Conservation (phyloP, 2,888 invertebrate species). For the Drosophila conformis region DNA sequence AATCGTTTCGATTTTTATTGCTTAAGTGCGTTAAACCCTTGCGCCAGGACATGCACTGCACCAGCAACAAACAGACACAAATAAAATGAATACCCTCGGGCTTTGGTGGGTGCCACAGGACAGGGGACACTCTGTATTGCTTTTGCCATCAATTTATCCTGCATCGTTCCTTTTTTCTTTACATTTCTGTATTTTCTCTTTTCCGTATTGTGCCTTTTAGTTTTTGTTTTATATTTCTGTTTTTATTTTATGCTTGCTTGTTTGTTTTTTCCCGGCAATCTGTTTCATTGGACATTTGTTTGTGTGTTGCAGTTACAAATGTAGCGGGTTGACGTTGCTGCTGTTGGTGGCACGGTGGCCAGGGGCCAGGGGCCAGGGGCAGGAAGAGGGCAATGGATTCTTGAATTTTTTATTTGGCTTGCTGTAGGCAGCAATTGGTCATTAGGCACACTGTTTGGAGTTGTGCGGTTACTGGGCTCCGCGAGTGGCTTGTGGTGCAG, state of each 20-base stretch:
- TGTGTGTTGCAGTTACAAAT: constrained; percentile 66
- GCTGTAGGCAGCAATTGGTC: constrained; percentile 69
- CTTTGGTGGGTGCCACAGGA: background rate
- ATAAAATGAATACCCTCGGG: constrained; percentile 3
- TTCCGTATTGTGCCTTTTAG: background rate
- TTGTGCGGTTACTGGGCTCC: constrained; percentile 26
- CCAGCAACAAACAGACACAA: constrained; percentile 9
- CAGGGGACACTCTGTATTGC: constrained; percentile 44
- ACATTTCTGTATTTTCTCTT: constrained; percentile 26
- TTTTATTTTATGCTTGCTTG: constrained; percentile 32
- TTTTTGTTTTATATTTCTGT: constrained; percentile 17
- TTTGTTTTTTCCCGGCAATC: constrained; percentile 68
- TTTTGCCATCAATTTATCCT: constrained; percentile 73
- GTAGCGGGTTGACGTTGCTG: constrained; percentile 45
- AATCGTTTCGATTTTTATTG: constrained; percentile 81
- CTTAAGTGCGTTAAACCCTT: constrained; percentile 81
- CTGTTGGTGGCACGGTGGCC: background rate
- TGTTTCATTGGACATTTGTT: constrained; percentile 77
- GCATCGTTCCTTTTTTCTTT: constrained; percentile 49
- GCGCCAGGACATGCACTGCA: constrained; percentile 60
- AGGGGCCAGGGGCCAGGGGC: background rate
- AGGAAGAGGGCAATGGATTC: constrained; percentile 1
- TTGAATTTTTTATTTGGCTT: constrained; percentile 40
- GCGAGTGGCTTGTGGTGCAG: constrained; percentile 18
- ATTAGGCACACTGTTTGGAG: constrained; percentile 64